Conservation (phyloP, 2,797 vertebrate genomes). For the Arrhamphus sclerolepis region DNA sequence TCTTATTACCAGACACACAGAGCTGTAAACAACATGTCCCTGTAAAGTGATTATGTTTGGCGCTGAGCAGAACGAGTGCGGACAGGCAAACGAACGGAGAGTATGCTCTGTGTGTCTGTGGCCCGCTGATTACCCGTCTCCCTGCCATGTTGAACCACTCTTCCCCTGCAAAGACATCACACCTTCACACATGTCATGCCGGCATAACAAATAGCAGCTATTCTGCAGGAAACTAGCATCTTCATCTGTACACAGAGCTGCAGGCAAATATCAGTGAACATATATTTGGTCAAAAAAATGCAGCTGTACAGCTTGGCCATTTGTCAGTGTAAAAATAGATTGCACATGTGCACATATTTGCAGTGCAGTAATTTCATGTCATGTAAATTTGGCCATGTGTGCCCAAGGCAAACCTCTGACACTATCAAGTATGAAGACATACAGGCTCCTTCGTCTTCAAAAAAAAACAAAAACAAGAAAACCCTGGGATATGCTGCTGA, state of each 20-base stretch:
- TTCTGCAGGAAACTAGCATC: slow-evolving; percentile 37
- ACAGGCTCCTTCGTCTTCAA: slow-evolving; percentile 40
- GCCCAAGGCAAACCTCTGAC: slow-evolving; percentile 2
- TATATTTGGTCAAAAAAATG: slow-evolving; percentile 56
- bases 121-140: slow-evolving; percentile 51
- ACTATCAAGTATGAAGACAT: slow-evolving; percentile 14
- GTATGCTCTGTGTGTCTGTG: slow-evolving; percentile 36
- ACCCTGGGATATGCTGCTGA: slow-evolving; percentile 39
- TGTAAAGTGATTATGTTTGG: slow-evolving; percentile 70
- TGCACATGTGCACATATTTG: background rate
- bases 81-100: slow-evolving; percentile 44
- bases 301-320: slow-evolving; percentile 11
- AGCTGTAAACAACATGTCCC: slow-evolving; percentile 70
- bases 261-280: slow-evolving; percentile 44
- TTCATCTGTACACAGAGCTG: slow-evolving; percentile 38
- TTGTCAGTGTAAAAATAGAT: slow-evolving; percentile 7
- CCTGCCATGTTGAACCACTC: slow-evolving; percentile 34
- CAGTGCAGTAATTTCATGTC: too few species aligned
- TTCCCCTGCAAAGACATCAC: slow-evolving; percentile 30
- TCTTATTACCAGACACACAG: slow-evolving; percentile 56
- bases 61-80: slow-evolving; percentile 37
- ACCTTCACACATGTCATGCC: slow-evolving; percentile 36
- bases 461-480: slow-evolving; percentile 4
- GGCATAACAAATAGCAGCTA: slow-evolving; percentile 53
- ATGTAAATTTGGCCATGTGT: background rate